Evolutionary conservation across 2,888 invertebrate species (phyloP).

Genomic region (Lithosia quadra): DNA sequence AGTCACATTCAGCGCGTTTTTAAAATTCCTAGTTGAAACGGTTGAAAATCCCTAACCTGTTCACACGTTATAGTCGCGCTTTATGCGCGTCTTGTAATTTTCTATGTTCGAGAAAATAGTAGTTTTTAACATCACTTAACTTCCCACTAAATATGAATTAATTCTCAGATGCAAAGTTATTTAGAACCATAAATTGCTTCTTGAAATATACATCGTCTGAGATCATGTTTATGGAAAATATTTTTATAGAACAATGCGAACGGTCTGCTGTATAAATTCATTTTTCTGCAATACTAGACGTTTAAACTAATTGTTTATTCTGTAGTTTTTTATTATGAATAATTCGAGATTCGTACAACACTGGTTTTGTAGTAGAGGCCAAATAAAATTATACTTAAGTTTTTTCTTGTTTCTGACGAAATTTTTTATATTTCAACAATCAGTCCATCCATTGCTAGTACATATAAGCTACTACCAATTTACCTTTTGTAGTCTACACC

Average conservation of each 20-base stretch:
- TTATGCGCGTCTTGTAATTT: conserved; percentile 27
- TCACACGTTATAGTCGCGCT: conserved; percentile 1
- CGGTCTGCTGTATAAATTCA: neutral
- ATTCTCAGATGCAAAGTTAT: conserved; percentile 11
- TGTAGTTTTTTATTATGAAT: conserved; percentile 25
- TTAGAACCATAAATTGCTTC: neutral
- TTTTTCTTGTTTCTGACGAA: neutral
- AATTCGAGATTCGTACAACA: conserved; percentile 33
- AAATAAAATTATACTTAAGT: conserved; percentile 7
- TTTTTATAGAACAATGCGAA: neutral
- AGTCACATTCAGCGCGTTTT: too few relatives aligned
- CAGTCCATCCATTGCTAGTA: too few relatives aligned
- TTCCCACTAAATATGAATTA: conserved; percentile 24
- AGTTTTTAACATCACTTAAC: conserved; percentile 33
- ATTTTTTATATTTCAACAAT: too few relatives aligned
- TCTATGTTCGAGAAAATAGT: conserved; percentile 31
- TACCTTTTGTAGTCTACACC: too few relatives aligned
- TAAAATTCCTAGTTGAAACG: neutral
- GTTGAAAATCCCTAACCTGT: conserved; percentile 19
- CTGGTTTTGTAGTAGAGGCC: conserved; percentile 26
- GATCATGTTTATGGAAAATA: neutral
- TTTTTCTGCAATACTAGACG: neutral
- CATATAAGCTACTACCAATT: too few relatives aligned
- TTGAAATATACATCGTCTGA: neutral
- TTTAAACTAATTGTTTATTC: conserved; percentile 24